These are phyloP conservation scores for Junonia oenone DNA, from an alignment of 2,888 invertebrate species.

Conservation along the genomic window DNA sequence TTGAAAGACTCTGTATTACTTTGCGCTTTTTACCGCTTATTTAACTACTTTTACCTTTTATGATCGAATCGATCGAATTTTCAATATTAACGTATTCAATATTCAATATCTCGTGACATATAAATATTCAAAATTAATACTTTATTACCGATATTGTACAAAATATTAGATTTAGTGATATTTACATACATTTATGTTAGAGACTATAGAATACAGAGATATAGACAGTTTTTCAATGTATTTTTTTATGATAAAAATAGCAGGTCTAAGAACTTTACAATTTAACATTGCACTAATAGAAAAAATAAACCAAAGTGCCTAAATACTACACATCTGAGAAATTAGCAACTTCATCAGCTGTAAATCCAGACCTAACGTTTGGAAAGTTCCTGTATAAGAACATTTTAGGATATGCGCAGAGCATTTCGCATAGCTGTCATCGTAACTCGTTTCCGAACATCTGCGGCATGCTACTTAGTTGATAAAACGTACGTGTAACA, in stretches of 20 bases:
- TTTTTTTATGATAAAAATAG: too few species aligned
- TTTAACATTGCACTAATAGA: not conserved
- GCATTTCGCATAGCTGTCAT: slow-evolving; percentile 19
- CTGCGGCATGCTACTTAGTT: slow-evolving; percentile 20
- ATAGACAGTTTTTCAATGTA: too few species aligned
- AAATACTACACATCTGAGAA: too few species aligned
- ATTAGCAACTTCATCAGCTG: slow-evolving; percentile 11
- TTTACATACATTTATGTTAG: too few species aligned
- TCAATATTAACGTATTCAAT: not conserved
- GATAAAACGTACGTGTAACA: not conserved
- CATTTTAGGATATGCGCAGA: slow-evolving; percentile 10
- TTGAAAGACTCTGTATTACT: not conserved
- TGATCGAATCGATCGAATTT: too few species aligned
- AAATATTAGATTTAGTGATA: too few species aligned
- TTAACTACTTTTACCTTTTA: not conserved
- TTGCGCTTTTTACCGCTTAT: not conserved
- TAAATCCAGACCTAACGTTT: slow-evolving; percentile 17
- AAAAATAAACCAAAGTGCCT: not conserved
- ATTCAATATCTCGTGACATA: too few species aligned
- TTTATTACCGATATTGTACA: too few species aligned
- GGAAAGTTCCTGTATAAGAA: slow-evolving; percentile 23
- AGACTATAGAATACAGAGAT: too few species aligned
- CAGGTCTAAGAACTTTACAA: too few species aligned
- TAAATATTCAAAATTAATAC: too few species aligned
- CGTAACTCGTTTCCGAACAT: slow-evolving; percentile 25